Base-by-base conservation (phyloP, 2,888 invertebrate species). In the Kryphioiulus occultus region DNA sequence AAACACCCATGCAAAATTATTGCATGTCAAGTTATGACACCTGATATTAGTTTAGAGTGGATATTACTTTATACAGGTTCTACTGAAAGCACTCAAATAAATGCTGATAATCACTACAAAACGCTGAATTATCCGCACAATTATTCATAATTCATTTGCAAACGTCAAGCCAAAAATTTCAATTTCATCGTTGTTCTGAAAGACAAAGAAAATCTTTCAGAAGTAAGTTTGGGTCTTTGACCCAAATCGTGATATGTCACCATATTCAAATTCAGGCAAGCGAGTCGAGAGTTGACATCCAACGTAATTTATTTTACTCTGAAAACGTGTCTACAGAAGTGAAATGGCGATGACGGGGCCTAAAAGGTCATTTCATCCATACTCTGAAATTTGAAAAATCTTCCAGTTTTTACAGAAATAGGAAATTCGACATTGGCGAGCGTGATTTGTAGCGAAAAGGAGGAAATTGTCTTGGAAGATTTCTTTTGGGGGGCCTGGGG, bases 391-490 rank as follows among this genome's bases (percentile, higher is more conserved):
- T 68, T 68, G 26, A 68, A 68, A 68, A 68, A 68, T 26, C 22
- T 26, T n/a, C 68, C 26, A 68, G 68, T 68, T 68, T 68, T 68
- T 68, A 26, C 68, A 68, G 68, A 68, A 68, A 68, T 68, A 68
- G 68, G 68, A 68, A 68, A 68, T 12, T 68, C 68, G 26, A 68
- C 68, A 68, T 68, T 68, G 68, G 68, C 12, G 26, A 68, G 59
- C 68, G 68, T 68, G 68, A 68, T 68, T 68, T 68, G 68, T 68
- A 68, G 68, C 68, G 68, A 68, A 68, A 68, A 68, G n/a, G 68
- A 68, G 68, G 68, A 68, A 68, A 68, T 68, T 68, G 68, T 68
- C 68, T 68, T 68, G 12, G 68, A 68, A 68, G 68, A 68, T 26
- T 26, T 68, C 12, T 68, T 26, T 12, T 15, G 15, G 44, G 68